Percentiles rank a stretch among this genome's conserved stretches.
Conservation (phyloP, 2,888 invertebrate species). For the Epinotia bilunana region DNA sequence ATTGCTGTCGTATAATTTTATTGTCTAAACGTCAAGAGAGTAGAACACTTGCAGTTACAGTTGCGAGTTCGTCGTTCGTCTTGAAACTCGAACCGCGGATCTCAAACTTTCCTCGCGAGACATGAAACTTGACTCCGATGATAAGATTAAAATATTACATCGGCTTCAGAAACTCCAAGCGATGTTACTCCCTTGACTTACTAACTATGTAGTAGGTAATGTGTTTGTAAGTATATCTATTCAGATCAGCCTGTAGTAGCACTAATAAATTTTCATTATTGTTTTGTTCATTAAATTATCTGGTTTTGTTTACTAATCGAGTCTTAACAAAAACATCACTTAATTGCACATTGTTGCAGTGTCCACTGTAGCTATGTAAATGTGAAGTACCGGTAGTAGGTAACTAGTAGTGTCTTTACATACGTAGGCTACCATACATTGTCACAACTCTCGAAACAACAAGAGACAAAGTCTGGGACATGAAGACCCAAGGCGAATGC, state of each 20-base stretch:
- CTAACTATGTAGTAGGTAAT: constrained; percentile 57
- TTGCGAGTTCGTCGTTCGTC: constrained; percentile 66
- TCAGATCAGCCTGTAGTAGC: neutral
- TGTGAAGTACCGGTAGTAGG: neutral
- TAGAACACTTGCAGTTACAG: constrained; percentile 61
- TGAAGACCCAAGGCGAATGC: constrained; percentile 36
- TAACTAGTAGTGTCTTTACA: constrained; percentile 2
- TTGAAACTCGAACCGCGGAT: constrained; percentile 75
- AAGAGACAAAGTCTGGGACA: constrained; percentile 31
- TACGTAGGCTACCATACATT: constrained; percentile 27
- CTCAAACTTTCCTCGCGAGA: constrained; percentile 75
- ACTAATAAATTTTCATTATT: neutral
- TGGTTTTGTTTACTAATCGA: neutral
- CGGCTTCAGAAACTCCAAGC: constrained; percentile 67
- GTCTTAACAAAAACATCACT: neutral
- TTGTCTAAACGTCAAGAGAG: constrained; percentile 37
- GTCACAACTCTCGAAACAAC: constrained; percentile 38
- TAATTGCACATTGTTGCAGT: neutral
- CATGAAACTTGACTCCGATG: constrained; percentile 77
- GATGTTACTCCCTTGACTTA: constrained; percentile 62
- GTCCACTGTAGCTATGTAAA: neutral
- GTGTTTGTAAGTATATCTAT: constrained; percentile 41
- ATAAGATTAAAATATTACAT: constrained; percentile 82
- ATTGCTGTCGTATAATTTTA: constrained; percentile 25
- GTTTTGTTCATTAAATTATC: neutral